Conservation (phyloP, 2,888 invertebrate genomes). For the Agrochola circellaris region DNA sequence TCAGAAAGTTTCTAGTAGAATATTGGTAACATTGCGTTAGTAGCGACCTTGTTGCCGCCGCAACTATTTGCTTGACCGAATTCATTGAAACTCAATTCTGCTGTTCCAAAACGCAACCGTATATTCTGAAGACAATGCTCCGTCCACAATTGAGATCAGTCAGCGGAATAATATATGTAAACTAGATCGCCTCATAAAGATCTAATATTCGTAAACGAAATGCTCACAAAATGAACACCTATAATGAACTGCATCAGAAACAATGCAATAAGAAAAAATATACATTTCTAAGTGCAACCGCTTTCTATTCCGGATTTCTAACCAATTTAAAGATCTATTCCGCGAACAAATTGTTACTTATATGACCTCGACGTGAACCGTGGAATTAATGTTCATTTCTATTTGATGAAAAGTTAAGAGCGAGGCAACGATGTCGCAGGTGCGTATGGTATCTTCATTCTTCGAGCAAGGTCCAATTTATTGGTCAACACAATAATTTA, state of each 20-base stretch:
- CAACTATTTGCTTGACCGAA: slow-evolving; percentile 79
- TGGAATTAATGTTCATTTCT: slow-evolving; percentile 50
- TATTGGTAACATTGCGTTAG: slow-evolving; percentile 75
- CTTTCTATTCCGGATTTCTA: slow-evolving; percentile 64
- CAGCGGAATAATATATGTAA: slow-evolving; percentile 44
- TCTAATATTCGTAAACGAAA: slow-evolving; percentile 21
- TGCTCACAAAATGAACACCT: slow-evolving; percentile 17
- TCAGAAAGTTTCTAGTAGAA: slow-evolving; percentile 70
- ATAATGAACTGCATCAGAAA: slow-evolving; percentile 42
- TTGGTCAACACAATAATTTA: not conserved
- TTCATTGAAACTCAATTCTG: slow-evolving; percentile 75
- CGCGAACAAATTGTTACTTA: slow-evolving; percentile 51
- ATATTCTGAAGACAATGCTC: slow-evolving; percentile 66
- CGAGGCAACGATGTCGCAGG: slow-evolving; percentile 23
- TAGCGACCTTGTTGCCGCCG: slow-evolving; percentile 76
- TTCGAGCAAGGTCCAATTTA: slow-evolving; percentile 18
- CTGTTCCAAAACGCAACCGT: slow-evolving; percentile 70
- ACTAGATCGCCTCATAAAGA: slow-evolving; percentile 27
- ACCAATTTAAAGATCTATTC: slow-evolving; percentile 54
- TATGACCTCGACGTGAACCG: slow-evolving; percentile 59
- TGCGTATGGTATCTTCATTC: slow-evolving; percentile 24
- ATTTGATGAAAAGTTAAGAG: slow-evolving; percentile 45
- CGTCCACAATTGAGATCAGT: slow-evolving; percentile 51
- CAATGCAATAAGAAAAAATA: slow-evolving; percentile 45
- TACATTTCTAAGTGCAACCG: slow-evolving; percentile 40